phyloP scores from a whole-genome alignment of 2,797 vertebrate genomes.

The Anomalospiza imberbis region DNA sequence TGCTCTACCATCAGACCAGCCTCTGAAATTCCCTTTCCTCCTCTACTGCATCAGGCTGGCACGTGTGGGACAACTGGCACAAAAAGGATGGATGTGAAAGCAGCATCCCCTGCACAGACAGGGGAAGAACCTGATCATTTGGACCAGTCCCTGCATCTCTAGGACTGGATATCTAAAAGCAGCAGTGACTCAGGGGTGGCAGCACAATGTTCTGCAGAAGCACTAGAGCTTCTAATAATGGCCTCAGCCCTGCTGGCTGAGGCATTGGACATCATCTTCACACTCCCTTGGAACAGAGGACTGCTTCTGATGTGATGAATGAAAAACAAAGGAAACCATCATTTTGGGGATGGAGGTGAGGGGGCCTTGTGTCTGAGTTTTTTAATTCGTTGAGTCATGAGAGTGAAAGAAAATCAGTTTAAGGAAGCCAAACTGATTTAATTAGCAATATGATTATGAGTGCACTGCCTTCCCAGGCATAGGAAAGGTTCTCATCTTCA shows the following conservation, averaged over 20 bases:
- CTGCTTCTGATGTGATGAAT: neutral
- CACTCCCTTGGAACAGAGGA: neutral
- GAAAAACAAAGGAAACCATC: neutral
- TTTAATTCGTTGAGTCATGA: neutral
- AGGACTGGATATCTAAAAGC: neutral
- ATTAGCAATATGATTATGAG: neutral
- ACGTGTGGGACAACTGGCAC: neutral
- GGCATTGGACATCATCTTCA: neutral
- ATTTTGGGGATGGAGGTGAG: neutral
- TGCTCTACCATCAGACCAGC: neutral
- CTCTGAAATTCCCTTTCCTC: neutral
- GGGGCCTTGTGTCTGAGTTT: neutral
- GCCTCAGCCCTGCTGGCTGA: accelerated
- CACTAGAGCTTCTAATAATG: accelerated
- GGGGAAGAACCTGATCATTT: neutral
- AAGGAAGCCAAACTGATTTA: neutral
- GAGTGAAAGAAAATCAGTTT: neutral
- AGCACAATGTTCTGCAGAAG: neutral
- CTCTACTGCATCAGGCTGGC: neutral
- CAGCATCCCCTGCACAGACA: neutral
- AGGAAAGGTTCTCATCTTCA: neutral
- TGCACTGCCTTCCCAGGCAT: neutral
- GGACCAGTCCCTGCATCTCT: neutral
- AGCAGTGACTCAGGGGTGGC: neutral
- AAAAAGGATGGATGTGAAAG: neutral